Base-by-base conservation (phyloP, 2,888 invertebrate genomes). In the Drosophila mimetica region DNA sequence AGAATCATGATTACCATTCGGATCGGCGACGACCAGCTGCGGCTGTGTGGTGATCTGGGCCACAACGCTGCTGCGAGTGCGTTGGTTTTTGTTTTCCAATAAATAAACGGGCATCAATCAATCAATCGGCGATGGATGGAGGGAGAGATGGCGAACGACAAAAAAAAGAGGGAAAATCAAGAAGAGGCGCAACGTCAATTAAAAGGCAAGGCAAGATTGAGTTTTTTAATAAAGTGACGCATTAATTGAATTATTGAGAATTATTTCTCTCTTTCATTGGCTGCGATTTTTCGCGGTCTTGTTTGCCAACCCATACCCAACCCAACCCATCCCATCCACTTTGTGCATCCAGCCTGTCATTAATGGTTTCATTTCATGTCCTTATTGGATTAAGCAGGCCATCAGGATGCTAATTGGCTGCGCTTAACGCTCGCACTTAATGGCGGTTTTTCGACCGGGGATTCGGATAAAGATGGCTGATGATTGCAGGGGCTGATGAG, bases 1-100 rank as follows among this genome's bases (percentile, higher is more conserved):
- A 61, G 96, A 96, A 92, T 96, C 96, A 92, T 96, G 96, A 93
- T 96, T 96, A 77, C 96, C 96, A 90, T 96, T 96, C 37, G 95
- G 94, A 89, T 96, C 96, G 48, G 94, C 93, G 47, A 94, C 94
- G 54, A 94, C 94, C 69, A 91, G 77, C 71, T 91, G 91, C 59
- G 93, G 93, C 75, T 93, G 93, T 44, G 93, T 90, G 66, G 91
- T 91, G 86, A 94, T 92, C 84, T 93, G 93, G 59, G 93, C 93
- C 86, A 94, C 93, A 86, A 94, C 93, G 78, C 93, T 94, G 88
- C 84, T 85, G 70, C 78, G 44, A 44, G 22, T 44, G 44, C 44
- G 44, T 7, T 14, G 25, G 39, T n/a, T n/a, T n/a, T 8, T 37
- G 37, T 30, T 25, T 25, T 25, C 42, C 22, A 14, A 22, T 25